Conservation (phyloP, 64 coral and sea anemone species). For the Pocillopora verrucosa region DNA sequence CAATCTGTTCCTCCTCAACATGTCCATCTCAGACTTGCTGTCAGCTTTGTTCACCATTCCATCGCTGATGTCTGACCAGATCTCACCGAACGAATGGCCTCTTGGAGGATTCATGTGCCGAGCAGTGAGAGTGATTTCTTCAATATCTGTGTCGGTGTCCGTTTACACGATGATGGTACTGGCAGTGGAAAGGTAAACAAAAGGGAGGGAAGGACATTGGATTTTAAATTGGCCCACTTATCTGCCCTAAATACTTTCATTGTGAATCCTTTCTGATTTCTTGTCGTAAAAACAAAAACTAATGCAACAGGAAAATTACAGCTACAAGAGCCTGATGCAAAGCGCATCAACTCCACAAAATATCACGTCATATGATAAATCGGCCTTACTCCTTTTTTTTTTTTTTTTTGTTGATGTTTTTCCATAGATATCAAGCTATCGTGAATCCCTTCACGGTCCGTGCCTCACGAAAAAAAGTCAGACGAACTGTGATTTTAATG, state of each 20-base stretch:
- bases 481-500: constrained; percentile 46
- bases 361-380: neutral
- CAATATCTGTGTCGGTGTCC: constrained; percentile 65
- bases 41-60: constrained; percentile 66
- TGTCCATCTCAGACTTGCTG: constrained; percentile 73
- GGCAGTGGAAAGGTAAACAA: constrained; percentile 74
- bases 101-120: constrained; percentile 66
- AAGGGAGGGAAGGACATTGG: neutral
- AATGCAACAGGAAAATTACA: too few relatives aligned
- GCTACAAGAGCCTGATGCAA: too few relatives aligned
- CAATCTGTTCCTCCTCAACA: constrained; percentile 79
- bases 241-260: too few relatives aligned
- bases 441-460: constrained; percentile 66
- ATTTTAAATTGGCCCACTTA: neutral
- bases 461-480: constrained; percentile 49
- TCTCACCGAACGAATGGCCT: constrained; percentile 43
- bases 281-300: too few relatives aligned
- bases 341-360: neutral
- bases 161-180: constrained; percentile 82
- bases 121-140: constrained; percentile 28
- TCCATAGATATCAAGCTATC: constrained; percentile 65
- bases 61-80: constrained; percentile 25
- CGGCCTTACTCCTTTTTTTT: neutral
- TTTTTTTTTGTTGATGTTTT: neutral
- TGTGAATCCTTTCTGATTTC: too few relatives aligned